Base-by-base conservation (phyloP, 30 jellyfish, hydroid and myxozoan genomes). In the Hydractinia symbiolongicarpus region DNA sequence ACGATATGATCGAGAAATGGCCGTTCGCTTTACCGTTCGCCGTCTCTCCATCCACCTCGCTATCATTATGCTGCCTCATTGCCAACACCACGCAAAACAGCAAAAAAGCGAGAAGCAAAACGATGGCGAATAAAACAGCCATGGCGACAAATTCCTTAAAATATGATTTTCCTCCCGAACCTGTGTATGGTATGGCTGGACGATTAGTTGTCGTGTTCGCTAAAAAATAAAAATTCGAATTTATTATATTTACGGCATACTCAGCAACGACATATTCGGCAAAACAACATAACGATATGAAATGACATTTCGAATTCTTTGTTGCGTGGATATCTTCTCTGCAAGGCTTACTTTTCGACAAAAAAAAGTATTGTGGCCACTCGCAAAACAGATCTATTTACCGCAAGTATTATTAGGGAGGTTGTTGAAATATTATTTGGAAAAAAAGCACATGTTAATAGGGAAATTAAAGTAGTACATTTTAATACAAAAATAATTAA, bases 81-180 rank as follows among this genome's bases (percentile, higher is more conserved):
- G 74, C 40, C 74, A 64, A 13, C 74, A 64, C 74, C 16, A 64
- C 8, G 16, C 74, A 64, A 51, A 64, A 51, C 74, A 64, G 40
- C 52, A 64, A 0, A 44, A 64, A 4, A 9, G 74, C 17, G 52
- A 64, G 16, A 13, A 64, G 19, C 4, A 13, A 7, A 44, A 64
- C 40, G 40, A 64, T 64, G 74, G 74, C 74, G 74, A 64, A 64
- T 51, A 64, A 64, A 44, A 64, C 74, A 64, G 74, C 74, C 74
- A 64, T 64, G 74, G 40, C 40, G 74, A 64, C 40, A 13, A 64
- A 64, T 64, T 13, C 16, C 40, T 64, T 64, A 13, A n/a, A 51
- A 51, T 64, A 64, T 6, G 74, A 64, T 64, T 64, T 51, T 7
- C 19, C 17, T 7, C 4, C 40, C 19, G 52, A 7, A n/a, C 74